Evolutionary conservation across 1,140 invertebrate genomes (phyloP), one percentile per base, ranked within the genome.

Genomic region (Trichogramma pretiosum): DNA sequence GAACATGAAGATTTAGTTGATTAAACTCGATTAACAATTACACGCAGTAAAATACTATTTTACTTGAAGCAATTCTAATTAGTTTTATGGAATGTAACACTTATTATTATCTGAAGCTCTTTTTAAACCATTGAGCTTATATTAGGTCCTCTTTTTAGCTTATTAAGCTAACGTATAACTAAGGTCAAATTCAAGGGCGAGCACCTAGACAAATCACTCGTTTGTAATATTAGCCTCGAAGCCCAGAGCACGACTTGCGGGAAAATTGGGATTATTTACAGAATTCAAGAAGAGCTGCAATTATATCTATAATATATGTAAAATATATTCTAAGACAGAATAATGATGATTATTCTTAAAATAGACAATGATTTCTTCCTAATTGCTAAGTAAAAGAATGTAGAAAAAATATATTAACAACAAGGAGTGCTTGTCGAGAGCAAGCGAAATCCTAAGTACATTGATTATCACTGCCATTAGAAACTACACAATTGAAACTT

Each of bases 141-240:
- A n/a, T n/a, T n/a, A n/a, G n/a, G n/a, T n/a, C n/a, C n/a, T n/a
- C n/a, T n/a, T n/a, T n/a, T n/a, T n/a, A n/a, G n/a, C n/a, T n/a
- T n/a, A n/a, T n/a, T n/a, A n/a, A n/a, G n/a, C n/a, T n/a, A n/a
- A n/a, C n/a, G n/a, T n/a, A n/a, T n/a, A n/a, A n/a, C n/a, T n/a
- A n/a, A n/a, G n/a, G n/a, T n/a, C n/a, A n/a, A n/a, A n/a, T n/a
- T n/a, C n/a, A n/a, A n/a, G n/a, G n/a, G n/a, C n/a, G n/a, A 50
- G 45, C 50, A 47, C 55, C 57, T 28, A 40, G 36, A 28, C 26
- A 50, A 24, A 34, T 45, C 48, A 40, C 38, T 42, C 16, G 18
- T 3, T 46, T n/a, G 5, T 39, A 41, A 56, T n/a, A 10, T 52
- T 11, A 30, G 49, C 41, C 26, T 17, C 34, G 39, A 14, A 38